Percentiles rank a stretch among this genome's conserved stretches.
These are phyloP conservation scores for Cetoscarus ocellatus DNA, from an alignment of 2,797 vertebrate genomes.

Conservation along the genomic window DNA sequence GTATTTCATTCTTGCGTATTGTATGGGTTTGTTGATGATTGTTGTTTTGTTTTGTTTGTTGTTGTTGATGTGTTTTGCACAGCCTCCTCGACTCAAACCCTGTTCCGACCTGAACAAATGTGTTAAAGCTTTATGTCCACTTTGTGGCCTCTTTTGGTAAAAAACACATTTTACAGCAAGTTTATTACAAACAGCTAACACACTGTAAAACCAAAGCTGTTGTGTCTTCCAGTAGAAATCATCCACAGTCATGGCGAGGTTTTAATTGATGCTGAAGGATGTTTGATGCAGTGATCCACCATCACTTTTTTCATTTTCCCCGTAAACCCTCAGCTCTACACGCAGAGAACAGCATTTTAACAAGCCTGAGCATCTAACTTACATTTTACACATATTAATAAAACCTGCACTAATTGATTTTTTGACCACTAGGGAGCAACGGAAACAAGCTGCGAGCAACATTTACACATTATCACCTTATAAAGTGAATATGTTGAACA, in stretches of 20 bases:
- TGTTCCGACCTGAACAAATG: neutral
- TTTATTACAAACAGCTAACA: neutral
- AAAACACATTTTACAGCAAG: neutral
- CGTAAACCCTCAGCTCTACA: neutral
- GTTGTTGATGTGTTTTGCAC: no score
- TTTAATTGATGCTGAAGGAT: slow-evolving; percentile 3
- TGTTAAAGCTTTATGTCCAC: neutral
- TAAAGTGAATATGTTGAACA: slow-evolving; percentile 13
- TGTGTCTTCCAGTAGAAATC: neutral
- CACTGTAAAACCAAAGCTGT: neutral
- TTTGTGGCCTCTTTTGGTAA: neutral
- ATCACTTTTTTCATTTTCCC: slow-evolving; percentile 19
- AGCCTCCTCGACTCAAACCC: no score
- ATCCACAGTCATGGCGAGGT: no score
- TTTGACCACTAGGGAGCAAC: neutral
- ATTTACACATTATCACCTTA: slow-evolving; percentile 13
- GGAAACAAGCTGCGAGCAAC: slow-evolving; percentile 3
- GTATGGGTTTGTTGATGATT: no score
- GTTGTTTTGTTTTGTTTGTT: no score
- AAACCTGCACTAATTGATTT: slow-evolving; percentile 4
- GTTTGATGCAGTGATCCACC: neutral
- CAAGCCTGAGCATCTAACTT: neutral
- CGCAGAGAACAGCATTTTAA: slow-evolving; percentile 2
- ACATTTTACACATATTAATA: neutral
- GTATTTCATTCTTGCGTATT: no score